These are phyloP conservation scores for Notothenia coriiceps DNA, from an alignment of 2,113 vertebrate species.

Conservation along the genomic window DNA sequence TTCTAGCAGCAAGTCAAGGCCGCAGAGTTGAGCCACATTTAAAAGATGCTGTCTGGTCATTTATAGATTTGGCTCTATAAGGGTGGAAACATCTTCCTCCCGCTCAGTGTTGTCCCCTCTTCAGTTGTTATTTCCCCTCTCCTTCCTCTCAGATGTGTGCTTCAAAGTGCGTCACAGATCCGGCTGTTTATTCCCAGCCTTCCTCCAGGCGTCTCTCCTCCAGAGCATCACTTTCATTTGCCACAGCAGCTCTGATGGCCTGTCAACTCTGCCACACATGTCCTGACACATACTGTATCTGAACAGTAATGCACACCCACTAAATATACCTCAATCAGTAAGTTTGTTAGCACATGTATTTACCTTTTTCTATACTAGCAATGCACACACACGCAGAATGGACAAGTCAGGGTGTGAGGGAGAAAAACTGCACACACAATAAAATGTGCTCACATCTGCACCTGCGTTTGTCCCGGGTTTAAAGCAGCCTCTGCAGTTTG, in stretches of 20 bases:
- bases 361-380: conserved; percentile 1
- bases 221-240: conserved; percentile 76
- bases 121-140: conserved; percentile 4
- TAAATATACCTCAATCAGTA: not conserved
- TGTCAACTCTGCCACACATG: conserved; percentile 69
- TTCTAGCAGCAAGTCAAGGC: conserved; percentile 16
- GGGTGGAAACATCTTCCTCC: conserved; percentile 49
- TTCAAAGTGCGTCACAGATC: conserved; percentile 78
- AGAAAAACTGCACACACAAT: conserved; percentile 50
- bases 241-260: conserved; percentile 69
- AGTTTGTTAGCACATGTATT: not conserved
- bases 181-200: conserved; percentile 72
- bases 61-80: conserved; percentile 53
- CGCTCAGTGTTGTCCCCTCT: conserved; percentile 27
- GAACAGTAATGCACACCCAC: not conserved
- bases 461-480: conserved; percentile 26
- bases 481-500: conserved; percentile 28
- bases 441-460: conserved; percentile 55
- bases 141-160: conserved; percentile 52
- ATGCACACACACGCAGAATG: conserved; percentile 35
- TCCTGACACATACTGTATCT: not conserved
- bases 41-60: conserved; percentile 69
- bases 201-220: conserved; percentile 71
- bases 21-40: conserved; percentile 40
- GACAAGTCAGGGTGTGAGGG: not conserved